Percentiles rank a stretch among this genome's conserved stretches.
These are phyloP conservation scores for Aphidius colemani DNA, from an alignment of 2,888 invertebrate genomes.

Conservation along the genomic window DNA sequence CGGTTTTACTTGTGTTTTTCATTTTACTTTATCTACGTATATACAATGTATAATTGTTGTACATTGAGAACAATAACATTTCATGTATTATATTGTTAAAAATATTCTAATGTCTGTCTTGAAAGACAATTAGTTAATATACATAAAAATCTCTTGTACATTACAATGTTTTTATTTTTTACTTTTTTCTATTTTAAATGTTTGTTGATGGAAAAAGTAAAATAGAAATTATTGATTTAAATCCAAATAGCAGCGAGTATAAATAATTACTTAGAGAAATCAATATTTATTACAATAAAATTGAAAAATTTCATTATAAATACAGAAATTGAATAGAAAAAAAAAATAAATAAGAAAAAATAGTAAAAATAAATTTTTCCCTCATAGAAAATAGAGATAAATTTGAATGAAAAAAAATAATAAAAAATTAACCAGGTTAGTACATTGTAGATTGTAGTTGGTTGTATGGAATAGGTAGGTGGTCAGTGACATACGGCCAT, in stretches of 20 bases:
- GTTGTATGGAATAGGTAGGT: conserved; percentile 53
- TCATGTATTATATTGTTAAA: not conserved
- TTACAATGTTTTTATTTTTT: not conserved
- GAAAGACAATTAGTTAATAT: conserved; percentile 14
- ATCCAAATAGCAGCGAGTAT: no score
- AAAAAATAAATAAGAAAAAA: conserved; percentile 40
- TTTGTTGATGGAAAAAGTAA: not conserved
- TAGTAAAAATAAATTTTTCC: conserved; percentile 33
- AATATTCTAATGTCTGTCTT: conserved; percentile 7
- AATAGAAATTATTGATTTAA: not conserved
- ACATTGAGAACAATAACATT: not conserved
- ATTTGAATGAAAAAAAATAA: conserved; percentile 21
- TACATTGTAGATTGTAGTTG: conserved; percentile 38
- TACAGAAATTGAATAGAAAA: not conserved
- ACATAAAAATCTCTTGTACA: no score
- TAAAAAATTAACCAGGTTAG: conserved; percentile 42
- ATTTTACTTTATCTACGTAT: no score
- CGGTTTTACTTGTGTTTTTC: conserved; percentile 4
- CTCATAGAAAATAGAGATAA: conserved; percentile 25
- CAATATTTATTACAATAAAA: not conserved
- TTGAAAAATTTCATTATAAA: not conserved
- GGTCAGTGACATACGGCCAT: conserved; percentile 53
- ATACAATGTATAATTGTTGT: not conserved
- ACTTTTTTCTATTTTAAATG: not conserved
- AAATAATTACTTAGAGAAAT: no score